Evolutionary conservation across 2,888 invertebrate species (phyloP).

Genomic region (Balanococcus diminutus): DNA sequence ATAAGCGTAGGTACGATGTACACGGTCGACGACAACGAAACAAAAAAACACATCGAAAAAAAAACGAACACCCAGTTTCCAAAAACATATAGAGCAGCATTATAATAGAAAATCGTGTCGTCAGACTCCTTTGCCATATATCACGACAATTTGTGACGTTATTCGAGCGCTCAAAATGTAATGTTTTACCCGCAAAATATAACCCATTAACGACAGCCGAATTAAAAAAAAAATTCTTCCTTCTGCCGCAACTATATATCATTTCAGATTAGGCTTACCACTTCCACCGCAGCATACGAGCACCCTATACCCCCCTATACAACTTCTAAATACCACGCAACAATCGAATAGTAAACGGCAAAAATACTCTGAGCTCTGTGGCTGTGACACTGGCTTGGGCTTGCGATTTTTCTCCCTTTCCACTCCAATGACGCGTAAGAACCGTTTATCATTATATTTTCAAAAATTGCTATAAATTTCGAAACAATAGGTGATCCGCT

Average conservation of each 20-base stretch:
- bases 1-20: background rate
- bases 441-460: background rate
- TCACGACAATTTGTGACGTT: slow-evolving; percentile 5
- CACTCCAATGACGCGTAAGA: background rate
- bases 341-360: background rate
- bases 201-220: background rate
- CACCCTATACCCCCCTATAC: too few species aligned
- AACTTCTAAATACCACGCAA: background rate
- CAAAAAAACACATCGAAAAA: background rate
- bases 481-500: background rate
- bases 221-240: slow-evolving; percentile 11
- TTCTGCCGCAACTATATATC: background rate
- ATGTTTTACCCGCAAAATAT: slow-evolving; percentile 1
- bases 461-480: background rate
- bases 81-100: background rate
- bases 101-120: background rate
- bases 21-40: background rate
- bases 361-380: background rate
- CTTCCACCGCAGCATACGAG: background rate
- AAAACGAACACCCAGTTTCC: background rate
- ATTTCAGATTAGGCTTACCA: background rate
- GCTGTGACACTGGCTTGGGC: too few species aligned
- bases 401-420: background rate
- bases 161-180: background rate
- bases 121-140: background rate